Conservation (phyloP, 2,888 invertebrate genomes). For the Fissipunctia ypsillon region DNA sequence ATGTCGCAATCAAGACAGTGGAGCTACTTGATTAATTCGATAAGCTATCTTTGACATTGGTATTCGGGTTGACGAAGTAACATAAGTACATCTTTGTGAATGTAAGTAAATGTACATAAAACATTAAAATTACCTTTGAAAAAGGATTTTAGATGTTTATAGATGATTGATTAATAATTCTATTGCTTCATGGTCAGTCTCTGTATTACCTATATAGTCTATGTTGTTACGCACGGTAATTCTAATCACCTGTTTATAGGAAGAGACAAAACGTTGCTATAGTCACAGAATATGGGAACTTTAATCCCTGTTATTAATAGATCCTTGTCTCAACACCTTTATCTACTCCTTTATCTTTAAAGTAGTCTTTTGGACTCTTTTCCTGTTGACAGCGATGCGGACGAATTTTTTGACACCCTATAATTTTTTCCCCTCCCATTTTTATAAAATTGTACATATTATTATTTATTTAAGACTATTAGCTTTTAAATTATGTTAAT, state of each 20-base stretch:
- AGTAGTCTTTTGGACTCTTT: no score
- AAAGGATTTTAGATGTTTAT: neutral
- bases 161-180: neutral
- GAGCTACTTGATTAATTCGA: conserved; percentile 50
- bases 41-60: conserved; percentile 49
- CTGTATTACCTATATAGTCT: neutral
- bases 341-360: neutral
- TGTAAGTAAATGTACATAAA: no score
- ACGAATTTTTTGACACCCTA: no score
- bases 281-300: no score
- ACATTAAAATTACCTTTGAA: neutral
- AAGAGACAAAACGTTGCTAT: neutral
- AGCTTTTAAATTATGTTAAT: no score
- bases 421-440: no score
- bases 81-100: neutral
- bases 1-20: conserved; percentile 39
- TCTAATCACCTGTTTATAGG: no score
- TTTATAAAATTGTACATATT: no score
- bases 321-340: neutral
- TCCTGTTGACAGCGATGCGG: no score
- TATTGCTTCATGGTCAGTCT: neutral
- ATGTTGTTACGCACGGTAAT: neutral
- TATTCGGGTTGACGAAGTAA: conserved; percentile 18
- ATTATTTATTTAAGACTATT: no score
- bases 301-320: neutral